phyloP scores from a whole-genome alignment of 2,888 invertebrate species.

The Pseudeuparius sepicola region DNA sequence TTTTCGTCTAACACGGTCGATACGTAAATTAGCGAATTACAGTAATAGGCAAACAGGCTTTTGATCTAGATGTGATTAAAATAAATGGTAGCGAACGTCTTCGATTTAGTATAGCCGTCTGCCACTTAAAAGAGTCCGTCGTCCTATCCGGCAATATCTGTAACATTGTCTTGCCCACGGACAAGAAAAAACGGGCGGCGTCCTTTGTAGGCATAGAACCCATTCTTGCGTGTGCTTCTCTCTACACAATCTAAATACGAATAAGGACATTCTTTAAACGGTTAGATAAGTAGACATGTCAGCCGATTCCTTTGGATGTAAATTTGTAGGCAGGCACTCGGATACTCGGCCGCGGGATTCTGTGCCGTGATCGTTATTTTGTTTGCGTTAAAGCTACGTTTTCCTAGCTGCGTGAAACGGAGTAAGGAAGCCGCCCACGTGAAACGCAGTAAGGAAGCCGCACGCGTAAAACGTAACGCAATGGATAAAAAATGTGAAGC shows the following conservation, averaged over 20 bases:
- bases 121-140: constrained; percentile 31
- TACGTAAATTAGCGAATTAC: too few relatives aligned
- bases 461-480: too few relatives aligned
- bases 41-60: too few relatives aligned
- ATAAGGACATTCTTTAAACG: constrained; percentile 38
- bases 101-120: constrained; percentile 25
- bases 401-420: too few relatives aligned
- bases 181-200: constrained; percentile 37
- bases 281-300: constrained; percentile 40
- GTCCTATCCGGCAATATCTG: constrained; percentile 35
- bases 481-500: too few relatives aligned
- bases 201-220: constrained; percentile 37
- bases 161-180: constrained; percentile 37
- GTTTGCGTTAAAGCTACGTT: too few relatives aligned
- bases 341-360: too few relatives aligned
- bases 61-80: constrained; percentile 20
- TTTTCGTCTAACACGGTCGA: too few relatives aligned
- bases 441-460: too few relatives aligned
- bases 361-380: too few relatives aligned
- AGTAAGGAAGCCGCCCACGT: too few relatives aligned
- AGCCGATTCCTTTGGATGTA: constrained; percentile 40
- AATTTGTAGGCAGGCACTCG: constrained; percentile 32
- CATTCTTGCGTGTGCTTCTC: constrained; percentile 38
- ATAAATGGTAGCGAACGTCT: constrained; percentile 25
- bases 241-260: constrained; percentile 38